phyloP scores from a whole-genome alignment of 2,888 invertebrate genomes.

The Eupelmus urozonus region DNA sequence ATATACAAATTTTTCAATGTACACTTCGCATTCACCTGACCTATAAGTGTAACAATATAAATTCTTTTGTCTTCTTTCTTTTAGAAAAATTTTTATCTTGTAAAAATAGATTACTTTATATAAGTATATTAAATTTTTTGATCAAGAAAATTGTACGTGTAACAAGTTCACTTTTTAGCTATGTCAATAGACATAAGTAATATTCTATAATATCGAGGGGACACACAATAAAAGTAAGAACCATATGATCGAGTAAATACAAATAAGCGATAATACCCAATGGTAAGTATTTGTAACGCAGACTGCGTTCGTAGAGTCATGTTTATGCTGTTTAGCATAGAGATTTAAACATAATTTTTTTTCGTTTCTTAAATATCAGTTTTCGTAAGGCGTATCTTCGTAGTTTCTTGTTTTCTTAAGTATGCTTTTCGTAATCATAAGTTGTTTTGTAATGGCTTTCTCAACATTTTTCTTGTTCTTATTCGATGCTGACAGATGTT shows the following conservation, averaged over 20 bases:
- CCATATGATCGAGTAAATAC: slow-evolving; percentile 50
- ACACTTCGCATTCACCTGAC: slow-evolving; percentile 56
- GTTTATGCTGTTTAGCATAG: slow-evolving; percentile 33
- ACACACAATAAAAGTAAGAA: slow-evolving; percentile 40
- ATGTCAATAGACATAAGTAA: slow-evolving; percentile 49
- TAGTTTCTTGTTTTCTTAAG: slow-evolving; percentile 75
- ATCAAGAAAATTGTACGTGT: slow-evolving; percentile 38
- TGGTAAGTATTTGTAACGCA: slow-evolving; percentile 54
- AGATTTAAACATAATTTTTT: slow-evolving; percentile 7
- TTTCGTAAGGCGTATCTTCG: slow-evolving; percentile 72
- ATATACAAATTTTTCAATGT: slow-evolving; percentile 67
- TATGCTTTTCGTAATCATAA: slow-evolving; percentile 73
- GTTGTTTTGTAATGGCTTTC: slow-evolving; percentile 82
- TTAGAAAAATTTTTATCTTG: slow-evolving; percentile 60
- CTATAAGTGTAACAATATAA: slow-evolving; percentile 37
- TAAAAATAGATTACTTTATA: slow-evolving; percentile 66
- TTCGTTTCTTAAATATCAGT: slow-evolving; percentile 59
- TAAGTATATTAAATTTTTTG: slow-evolving; percentile 47
- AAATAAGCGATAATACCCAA: slow-evolving; percentile 58
- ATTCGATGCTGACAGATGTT: slow-evolving; percentile 87
- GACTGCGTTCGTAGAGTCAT: slow-evolving; percentile 19
- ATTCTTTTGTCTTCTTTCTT: slow-evolving; percentile 38
- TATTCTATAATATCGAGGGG: slow-evolving; percentile 28
- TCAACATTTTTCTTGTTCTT: slow-evolving; percentile 90
- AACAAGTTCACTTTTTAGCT: slow-evolving; percentile 40